phyloP scores from a whole-genome alignment of 1,140 invertebrate species.

The Oppia nitens region DNA sequence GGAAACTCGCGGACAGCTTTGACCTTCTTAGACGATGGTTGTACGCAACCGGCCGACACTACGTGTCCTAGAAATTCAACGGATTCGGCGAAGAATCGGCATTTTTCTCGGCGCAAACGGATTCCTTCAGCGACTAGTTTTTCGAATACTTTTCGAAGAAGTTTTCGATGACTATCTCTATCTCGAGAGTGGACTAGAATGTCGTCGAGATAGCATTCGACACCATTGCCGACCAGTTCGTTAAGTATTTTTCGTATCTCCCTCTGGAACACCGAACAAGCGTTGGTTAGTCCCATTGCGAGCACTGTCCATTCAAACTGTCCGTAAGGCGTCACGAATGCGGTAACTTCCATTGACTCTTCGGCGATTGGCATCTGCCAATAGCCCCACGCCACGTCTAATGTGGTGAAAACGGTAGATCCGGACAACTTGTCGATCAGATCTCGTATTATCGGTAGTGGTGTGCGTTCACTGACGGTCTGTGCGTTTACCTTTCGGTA shows the following conservation, averaged over 20 bases:
- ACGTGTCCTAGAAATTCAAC: conserved; percentile 15
- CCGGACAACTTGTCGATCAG: conserved; percentile 25
- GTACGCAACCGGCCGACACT: conserved; percentile 16
- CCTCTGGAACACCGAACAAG: conserved; percentile 25
- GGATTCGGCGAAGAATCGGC: conserved; percentile 1
- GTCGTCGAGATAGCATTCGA: conserved; percentile 13
- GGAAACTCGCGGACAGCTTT: conserved; percentile 17
- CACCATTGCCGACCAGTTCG: neutral
- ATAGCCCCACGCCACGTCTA: conserved; percentile 34
- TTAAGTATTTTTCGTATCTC: conserved; percentile 22
- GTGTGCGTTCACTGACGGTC: conserved; percentile 26
- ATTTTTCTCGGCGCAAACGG: conserved; percentile 4
- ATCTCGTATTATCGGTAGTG: conserved; percentile 27
- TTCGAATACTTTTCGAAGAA: neutral
- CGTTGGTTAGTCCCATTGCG: conserved; percentile 19
- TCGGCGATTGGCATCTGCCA: conserved; percentile 28
- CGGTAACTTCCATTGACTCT: conserved; percentile 27
- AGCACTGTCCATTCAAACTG: conserved; percentile 18
- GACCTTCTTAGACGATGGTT: conserved; percentile 20
- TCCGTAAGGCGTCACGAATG: conserved; percentile 26
- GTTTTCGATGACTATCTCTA: neutral
- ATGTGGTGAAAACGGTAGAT: conserved; percentile 28
- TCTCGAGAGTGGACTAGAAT: neutral
- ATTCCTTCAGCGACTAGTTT: neutral
- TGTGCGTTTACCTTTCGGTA: conserved; percentile 30